These are phyloP conservation scores for Eupeodes latifasciatus DNA, from an alignment of 2,888 invertebrate genomes.

Conservation along the genomic window DNA sequence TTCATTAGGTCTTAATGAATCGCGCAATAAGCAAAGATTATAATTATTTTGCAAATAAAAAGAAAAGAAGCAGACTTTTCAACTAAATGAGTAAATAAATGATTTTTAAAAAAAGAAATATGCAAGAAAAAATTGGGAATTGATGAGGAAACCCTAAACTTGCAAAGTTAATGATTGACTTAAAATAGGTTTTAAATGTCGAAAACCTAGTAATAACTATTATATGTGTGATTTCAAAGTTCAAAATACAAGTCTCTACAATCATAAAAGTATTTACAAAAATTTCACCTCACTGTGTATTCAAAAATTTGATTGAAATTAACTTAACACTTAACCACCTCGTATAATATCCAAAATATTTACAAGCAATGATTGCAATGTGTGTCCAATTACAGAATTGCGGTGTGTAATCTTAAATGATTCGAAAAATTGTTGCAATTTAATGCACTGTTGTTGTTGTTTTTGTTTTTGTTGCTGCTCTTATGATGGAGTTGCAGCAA, in stretches of 20 bases:
- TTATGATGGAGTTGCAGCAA: constrained; percentile 59
- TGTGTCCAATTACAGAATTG: constrained; percentile 69
- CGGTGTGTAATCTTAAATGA: constrained; percentile 74
- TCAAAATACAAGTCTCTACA: not conserved
- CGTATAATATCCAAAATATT: not conserved
- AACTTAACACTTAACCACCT: not conserved
- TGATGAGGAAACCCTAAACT: too few species aligned
- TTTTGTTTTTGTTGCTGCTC: too few species aligned
- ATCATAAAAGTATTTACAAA: not conserved
- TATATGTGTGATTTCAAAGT: too few species aligned
- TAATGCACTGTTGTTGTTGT: constrained; percentile 25
- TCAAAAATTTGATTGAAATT: not conserved
- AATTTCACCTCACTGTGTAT: not conserved
- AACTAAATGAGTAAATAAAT: not conserved
- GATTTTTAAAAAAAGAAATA: constrained; percentile 2
- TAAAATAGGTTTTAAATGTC: too few species aligned
- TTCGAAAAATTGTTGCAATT: constrained; percentile 70
- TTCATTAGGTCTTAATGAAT: constrained; percentile 72
- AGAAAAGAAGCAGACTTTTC: constrained; percentile 48
- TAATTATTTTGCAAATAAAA: constrained; percentile 53
- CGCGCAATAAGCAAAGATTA: constrained; percentile 68
- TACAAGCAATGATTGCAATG: constrained; percentile 66
- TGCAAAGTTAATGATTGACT: too few species aligned
- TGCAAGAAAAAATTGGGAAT: constrained; percentile 12
- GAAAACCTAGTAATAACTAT: too few species aligned